Evolutionary conservation across 2,113 vertebrate species (phyloP), one percentile per base, ranked within the genome.

Genomic region (Benitochromis conjunctus): DNA sequence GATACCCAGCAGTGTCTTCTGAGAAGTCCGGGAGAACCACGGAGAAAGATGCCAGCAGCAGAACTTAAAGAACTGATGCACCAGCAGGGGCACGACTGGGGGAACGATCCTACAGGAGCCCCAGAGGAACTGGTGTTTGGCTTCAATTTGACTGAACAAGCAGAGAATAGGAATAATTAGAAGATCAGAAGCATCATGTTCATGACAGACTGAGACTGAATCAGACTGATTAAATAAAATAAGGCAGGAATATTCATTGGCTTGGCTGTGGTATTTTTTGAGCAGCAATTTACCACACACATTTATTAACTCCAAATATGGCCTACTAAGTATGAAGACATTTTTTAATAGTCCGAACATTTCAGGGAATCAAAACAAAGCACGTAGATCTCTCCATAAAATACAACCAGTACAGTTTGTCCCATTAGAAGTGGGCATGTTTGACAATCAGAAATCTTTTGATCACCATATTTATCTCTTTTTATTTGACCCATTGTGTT

Each of bases 341-440:
- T 51, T 46, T 74, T 48, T 71, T 46, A 71, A 48, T 71, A 71
- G 14, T 74, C 43, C 31, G 69, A 29, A 51, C 69, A 74, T 74
- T 74, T 12, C 24, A 74, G 43, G 21, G 43, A 12, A 74, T 7
- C 69, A 51, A 71, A 71, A 48, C 41, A 74, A 48, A 46, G 46
- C 38, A 46, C 64, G 16, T 18, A 19, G 41, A 69, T 69, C n/a
- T 71, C 66, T 41, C 43, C 19, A 1, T 71, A 41, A 71, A 41
- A 24, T 66, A n/a, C 0, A 4, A 43, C 1, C 36, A 5, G 64
- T n/a, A 16, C n/a, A 71, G 66, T 4, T 0, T 46, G 24, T 51
- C 69, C 0, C 43, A 51, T 51, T 46, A 2, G 16, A 24, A 51
- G 26, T 19, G 43, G 0, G 6, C 69, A 76, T 12, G 46, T 76